These are phyloP conservation scores for Acanthosoma haemorrhoidale DNA, from an alignment of 2,888 invertebrate genomes.

Conservation along the genomic window DNA sequence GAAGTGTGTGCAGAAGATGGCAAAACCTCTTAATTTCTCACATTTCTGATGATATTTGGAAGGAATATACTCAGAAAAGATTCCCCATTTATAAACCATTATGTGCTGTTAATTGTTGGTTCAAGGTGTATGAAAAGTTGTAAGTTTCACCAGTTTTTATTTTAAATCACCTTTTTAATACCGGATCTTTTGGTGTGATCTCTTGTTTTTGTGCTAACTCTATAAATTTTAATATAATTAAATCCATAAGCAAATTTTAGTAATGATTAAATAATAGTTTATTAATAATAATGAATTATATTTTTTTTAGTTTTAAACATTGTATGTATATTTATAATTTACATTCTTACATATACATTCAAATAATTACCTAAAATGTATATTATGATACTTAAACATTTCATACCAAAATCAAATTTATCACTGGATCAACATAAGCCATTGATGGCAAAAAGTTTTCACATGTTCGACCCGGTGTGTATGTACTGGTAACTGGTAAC, in stretches of 20 bases:
- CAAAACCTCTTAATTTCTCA: constrained; percentile 71
- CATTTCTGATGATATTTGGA: constrained; percentile 74
- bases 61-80: constrained; percentile 64
- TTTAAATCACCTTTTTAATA: neutral
- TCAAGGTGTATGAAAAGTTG: constrained; percentile 60
- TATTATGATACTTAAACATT: no score
- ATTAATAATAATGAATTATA: no score
- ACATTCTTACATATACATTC: no score
- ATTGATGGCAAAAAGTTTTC: no score
- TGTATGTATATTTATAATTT: no score
- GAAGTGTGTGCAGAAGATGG: constrained; percentile 83
- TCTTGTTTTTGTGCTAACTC: neutral
- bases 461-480: no score
- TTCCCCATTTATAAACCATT: constrained; percentile 85
- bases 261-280: no score
- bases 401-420: no score
- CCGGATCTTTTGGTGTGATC: neutral
- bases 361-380: no score
- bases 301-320: no score
- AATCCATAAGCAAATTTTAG: neutral
- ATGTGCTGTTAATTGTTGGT: constrained; percentile 69
- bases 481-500: no score
- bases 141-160: constrained; percentile 28
- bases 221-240: neutral
- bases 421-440: no score